phyloP scores from a whole-genome alignment of 2,797 vertebrate species.

The Urophycis tenuis region DNA sequence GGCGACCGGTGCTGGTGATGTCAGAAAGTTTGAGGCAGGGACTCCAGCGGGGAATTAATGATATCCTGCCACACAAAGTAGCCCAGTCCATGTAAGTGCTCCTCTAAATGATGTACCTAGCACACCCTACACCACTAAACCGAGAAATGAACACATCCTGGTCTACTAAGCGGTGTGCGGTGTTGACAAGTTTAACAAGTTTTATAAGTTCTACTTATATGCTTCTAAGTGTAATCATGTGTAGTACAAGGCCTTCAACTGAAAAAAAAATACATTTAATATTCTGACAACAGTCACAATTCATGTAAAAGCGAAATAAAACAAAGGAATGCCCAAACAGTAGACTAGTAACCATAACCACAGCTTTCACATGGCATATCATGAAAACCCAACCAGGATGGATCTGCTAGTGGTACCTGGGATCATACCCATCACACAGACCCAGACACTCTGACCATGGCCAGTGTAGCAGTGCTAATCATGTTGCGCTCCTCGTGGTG shows the following conservation, averaged over 20 bases:
- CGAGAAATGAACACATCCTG: not conserved
- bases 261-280: no score
- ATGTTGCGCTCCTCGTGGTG: constrained; percentile 9
- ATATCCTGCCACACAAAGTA: constrained; percentile 76
- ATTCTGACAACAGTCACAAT: no score
- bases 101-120: not conserved
- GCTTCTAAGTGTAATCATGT: no score
- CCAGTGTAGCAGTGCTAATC: not conserved
- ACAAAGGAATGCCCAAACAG: not conserved
- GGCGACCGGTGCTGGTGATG: constrained; percentile 73
- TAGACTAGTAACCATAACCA: not conserved
- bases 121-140: not conserved
- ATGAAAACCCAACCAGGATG: not conserved
- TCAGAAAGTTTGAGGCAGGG: constrained; percentile 76
- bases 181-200: no score
- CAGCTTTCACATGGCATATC: not conserved
- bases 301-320: no score
- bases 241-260: no score
- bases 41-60: constrained; percentile 69
- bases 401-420: not conserved
- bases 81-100: constrained; percentile 74
- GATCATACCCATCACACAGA: not conserved
- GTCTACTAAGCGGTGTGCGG: not conserved
- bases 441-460: not conserved
- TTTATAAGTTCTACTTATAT: no score